phyloP scores from a whole-genome alignment of 1,140 invertebrate species.

The Brachionus plicatilis region DNA sequence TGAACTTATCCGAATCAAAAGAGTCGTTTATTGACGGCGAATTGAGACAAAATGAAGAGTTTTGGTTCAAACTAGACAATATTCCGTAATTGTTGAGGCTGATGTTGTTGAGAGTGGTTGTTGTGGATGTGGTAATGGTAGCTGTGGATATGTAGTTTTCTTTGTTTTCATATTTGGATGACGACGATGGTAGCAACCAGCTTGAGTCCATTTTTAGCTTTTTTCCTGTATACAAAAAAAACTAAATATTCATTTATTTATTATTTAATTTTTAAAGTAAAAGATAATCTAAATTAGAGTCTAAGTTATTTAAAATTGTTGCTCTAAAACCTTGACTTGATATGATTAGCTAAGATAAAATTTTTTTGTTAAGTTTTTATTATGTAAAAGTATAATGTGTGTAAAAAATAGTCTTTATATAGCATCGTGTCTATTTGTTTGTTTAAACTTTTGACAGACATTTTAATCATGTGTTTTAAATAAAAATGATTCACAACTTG shows the following conservation, averaged over 20 bases:
- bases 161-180: conserved; percentile 6
- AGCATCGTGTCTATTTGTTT: neutral
- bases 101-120: neutral
- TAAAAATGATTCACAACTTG: neutral
- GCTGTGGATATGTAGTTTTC: conserved; percentile 14
- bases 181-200: neutral
- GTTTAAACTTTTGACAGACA: neutral
- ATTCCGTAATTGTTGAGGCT: conserved; percentile 2
- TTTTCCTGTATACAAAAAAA: neutral
- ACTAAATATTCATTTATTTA: neutral
- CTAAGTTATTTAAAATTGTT: neutral
- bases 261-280: neutral
- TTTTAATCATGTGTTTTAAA: neutral
- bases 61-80: conserved; percentile 17
- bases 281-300: neutral
- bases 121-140: neutral
- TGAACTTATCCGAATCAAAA: conserved; percentile 22
- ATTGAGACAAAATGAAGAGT: neutral
- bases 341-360: neutral
- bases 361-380: neutral
- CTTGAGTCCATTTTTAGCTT: conserved; percentile 3
- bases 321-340: conserved; percentile 14
- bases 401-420: neutral
- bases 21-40: conserved; percentile 20
- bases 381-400: neutral